Conservation (phyloP, 2,113 vertebrate species). For the human (Homo sapiens) region GRCh38 chr5:166661501-166662000, state of each 20-base stretch:
- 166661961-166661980: slow-evolving; percentile 33
- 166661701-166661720: slow-evolving; percentile 86
- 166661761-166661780: slow-evolving; percentile 59
- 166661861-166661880: slow-evolving; percentile 55
- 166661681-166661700: slow-evolving; percentile 86
- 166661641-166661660: slow-evolving; percentile 84
- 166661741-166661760: slow-evolving; percentile 83
- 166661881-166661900: slow-evolving; percentile 31
- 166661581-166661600: slow-evolving; percentile 72
- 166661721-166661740: slow-evolving; percentile 89
- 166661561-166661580: slow-evolving; percentile 82
- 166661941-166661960: not conserved
- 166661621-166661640: slow-evolving; percentile 87
- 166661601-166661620: slow-evolving; percentile 85
- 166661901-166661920: not conserved
- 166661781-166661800: slow-evolving; percentile 60
- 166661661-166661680: slow-evolving; percentile 88
- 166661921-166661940: slow-evolving; percentile 42
- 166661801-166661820: slow-evolving; percentile 55
- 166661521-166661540: slow-evolving; percentile 83
- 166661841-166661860: slow-evolving; percentile 49
- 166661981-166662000: slow-evolving; percentile 2
- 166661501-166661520: slow-evolving; percentile 85
- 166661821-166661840: slow-evolving; percentile 41
- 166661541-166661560: slow-evolving; percentile 80